Base-by-base conservation (phyloP, 1,140 invertebrate species). In the Hypsibius dujardini region DNA sequence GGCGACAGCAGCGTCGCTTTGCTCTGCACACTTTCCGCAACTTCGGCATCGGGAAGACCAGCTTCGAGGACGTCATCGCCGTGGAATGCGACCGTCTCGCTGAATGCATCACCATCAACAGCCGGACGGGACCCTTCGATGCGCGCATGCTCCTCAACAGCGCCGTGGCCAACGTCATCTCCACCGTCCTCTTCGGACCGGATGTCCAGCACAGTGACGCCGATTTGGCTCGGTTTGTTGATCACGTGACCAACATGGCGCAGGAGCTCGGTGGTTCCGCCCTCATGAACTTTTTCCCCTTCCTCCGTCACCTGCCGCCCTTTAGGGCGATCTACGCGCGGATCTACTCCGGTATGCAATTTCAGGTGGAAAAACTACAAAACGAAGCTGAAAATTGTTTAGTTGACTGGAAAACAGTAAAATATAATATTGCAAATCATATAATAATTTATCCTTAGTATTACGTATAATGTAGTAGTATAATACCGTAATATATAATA, bases 1-100 rank as follows among this genome's bases (percentile, higher is more conserved):
- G 92, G 92, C 90, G 91, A 77, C 88, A 90, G 74, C 90, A 95
- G 78, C 82, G 92, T 70, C 84, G 87, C 73, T 96, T 95, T 81
- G 82, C 95, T 14, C 89, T 95, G 75, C 87, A 90, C 73, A 87
- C 90, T 71, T 82, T 96, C 1, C 83, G 90, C 47, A 85, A 88
- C 74, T 92, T 97, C 74, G 93, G 94, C 12, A 56, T 56, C 7
- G 50, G 50, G 7, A 56, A 56, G n/a, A 56, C 50, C n/a, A 12
- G 7, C 50, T 56, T 56, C 50, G 7, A 56, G n/a, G 50, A 56
- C n/a, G 50, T 56, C 50, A 56, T 56, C 50, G n/a, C 50, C n/a
- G 50, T 12, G 7, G n/a, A 56, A n/a, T 12, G 50, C 50, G 7
- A 12, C 50, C n/a, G 50, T n/a, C n/a, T 56, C 50, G 50, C 50